Conservation (phyloP, 2,797 vertebrate genomes). For the Acrocephalus scirpaceus region DNA sequence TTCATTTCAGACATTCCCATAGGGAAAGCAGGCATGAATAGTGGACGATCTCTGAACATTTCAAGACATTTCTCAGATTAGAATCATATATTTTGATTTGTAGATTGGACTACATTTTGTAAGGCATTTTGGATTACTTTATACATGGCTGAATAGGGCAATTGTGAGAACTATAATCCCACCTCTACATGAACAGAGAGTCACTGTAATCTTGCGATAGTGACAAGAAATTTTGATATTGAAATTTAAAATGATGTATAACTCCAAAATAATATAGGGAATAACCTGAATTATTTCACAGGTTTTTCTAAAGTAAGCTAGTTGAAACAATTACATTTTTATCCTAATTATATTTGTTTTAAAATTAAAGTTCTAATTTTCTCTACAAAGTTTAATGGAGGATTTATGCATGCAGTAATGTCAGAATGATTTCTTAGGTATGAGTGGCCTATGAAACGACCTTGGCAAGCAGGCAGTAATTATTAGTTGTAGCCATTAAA, state of each 20-base stretch:
- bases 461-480: constrained; percentile 1
- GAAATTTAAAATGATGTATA: not conserved
- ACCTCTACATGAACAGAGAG: not conserved
- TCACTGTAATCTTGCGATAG: not conserved
- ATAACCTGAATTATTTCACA: not conserved
- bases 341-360: not conserved
- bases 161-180: not conserved
- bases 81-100: not conserved
- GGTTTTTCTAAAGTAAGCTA: not conserved
- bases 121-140: not conserved
- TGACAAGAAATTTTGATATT: not conserved
- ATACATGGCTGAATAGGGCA: not conserved
- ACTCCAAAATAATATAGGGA: not conserved
- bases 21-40: not conserved
- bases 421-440: constrained; percentile 5
- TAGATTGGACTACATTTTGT: not conserved
- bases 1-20: not conserved
- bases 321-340: not conserved
- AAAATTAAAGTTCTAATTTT: not conserved
- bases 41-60: not conserved
- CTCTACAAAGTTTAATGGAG: not conserved
- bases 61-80: not conserved
- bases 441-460: not conserved
- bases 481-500: constrained; percentile 1
- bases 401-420: constrained; percentile 11